phyloP scores from a whole-genome alignment of 2,113 vertebrate species.

The Amphiprion ocellaris region DNA sequence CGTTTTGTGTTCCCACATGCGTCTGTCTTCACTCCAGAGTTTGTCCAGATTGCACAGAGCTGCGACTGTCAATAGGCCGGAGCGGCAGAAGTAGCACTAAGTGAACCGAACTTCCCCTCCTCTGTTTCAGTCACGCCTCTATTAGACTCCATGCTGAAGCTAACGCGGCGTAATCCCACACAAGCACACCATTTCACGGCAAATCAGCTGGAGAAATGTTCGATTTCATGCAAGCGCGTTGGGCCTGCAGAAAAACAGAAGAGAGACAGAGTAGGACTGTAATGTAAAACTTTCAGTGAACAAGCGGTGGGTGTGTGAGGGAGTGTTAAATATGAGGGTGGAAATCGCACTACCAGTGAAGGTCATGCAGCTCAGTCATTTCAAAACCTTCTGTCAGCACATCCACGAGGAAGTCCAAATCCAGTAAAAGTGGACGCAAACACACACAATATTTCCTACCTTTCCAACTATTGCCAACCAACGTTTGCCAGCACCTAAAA shows the following conservation, averaged over 20 bases:
- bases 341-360: constrained; percentile 14
- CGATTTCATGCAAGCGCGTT: constrained; percentile 79
- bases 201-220: constrained; percentile 81
- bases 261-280: constrained; percentile 17
- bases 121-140: constrained; percentile 50
- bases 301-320: neutral
- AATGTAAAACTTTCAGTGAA: constrained; percentile 21
- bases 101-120: constrained; percentile 35
- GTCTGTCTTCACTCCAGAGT: constrained; percentile 57
- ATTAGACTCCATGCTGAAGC: constrained; percentile 51
- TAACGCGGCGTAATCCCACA: constrained; percentile 76
- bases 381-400: constrained; percentile 58
- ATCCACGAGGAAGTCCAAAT: constrained; percentile 28
- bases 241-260: constrained; percentile 63
- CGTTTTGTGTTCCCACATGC: constrained; percentile 59
- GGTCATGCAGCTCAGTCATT: constrained; percentile 35
- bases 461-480: neutral
- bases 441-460: constrained; percentile 24
- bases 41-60: constrained; percentile 62
- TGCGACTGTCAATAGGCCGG: constrained; percentile 41
- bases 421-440: constrained; percentile 14
- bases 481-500: constrained; percentile 30
- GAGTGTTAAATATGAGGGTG: constrained; percentile 8
- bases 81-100: constrained; percentile 26
- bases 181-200: constrained; percentile 82